These are phyloP conservation scores for Mycetomoellerius zeteki DNA, from an alignment of 1,140 invertebrate genomes.

Conservation along the genomic window DNA sequence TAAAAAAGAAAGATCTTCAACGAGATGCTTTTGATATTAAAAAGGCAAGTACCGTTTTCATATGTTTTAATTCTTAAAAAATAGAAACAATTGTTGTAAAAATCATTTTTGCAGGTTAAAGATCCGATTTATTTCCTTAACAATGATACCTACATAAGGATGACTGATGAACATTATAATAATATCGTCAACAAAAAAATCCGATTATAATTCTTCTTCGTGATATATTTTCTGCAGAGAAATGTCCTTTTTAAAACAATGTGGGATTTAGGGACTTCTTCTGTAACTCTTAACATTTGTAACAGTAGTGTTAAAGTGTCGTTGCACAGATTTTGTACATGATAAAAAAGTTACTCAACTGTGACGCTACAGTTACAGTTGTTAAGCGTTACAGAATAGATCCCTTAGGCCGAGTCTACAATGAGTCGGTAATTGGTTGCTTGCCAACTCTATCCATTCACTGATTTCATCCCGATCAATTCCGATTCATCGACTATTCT, in stretches of 20 bases:
- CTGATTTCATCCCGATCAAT: too few relatives aligned
- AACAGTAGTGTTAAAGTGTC: too few relatives aligned
- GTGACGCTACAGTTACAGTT: too few relatives aligned
- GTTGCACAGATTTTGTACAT: too few relatives aligned
- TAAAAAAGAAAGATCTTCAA: slow-evolving; percentile 95
- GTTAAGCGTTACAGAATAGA: too few relatives aligned
- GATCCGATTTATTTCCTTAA: slow-evolving; percentile 93
- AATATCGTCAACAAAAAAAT: slow-evolving; percentile 89
- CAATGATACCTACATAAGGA: slow-evolving; percentile 88
- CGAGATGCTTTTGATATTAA: slow-evolving; percentile 92
- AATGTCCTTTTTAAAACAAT: not conserved
- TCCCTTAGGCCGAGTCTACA: too few relatives aligned
- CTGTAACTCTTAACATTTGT: too few relatives aligned
- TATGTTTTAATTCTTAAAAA: not conserved
- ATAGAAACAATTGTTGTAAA: not conserved
- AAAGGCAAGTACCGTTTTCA: slow-evolving; percentile 70
- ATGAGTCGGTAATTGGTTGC: too few relatives aligned
- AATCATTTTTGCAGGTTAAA: slow-evolving; percentile 83
- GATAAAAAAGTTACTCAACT: too few relatives aligned
- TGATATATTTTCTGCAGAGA: not conserved
- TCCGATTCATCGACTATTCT: too few relatives aligned
- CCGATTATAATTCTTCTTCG: slow-evolving; percentile 86
- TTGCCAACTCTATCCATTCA: too few relatives aligned
- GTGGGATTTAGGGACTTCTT: not conserved
- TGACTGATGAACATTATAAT: slow-evolving; percentile 90